A percentile compares a stretch with the other conserved stretches of the same genome.
Conservation (phyloP, 2,888 invertebrate species). For the Xanthia togata region DNA sequence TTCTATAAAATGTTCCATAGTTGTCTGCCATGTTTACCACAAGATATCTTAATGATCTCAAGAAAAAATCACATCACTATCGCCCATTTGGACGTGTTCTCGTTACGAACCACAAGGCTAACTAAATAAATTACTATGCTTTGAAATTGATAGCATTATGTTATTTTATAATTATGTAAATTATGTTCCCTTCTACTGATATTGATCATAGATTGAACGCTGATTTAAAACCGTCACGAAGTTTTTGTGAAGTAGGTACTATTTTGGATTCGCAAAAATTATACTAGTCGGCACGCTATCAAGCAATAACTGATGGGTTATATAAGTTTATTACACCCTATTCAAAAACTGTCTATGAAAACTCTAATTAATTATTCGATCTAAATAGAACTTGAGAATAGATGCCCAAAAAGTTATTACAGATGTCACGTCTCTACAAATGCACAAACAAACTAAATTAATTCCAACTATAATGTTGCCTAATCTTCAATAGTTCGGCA, state of each 20-base stretch:
- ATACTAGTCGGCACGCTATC: constrained; percentile 20
- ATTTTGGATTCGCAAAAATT: constrained; percentile 8
- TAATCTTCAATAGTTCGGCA: background rate
- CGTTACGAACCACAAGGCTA: constrained; percentile 34
- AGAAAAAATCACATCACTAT: constrained; percentile 22
- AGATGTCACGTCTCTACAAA: background rate
- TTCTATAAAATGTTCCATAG: constrained; percentile 53
- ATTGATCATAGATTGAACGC: constrained; percentile 11
- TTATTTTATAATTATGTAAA: constrained; percentile 5
- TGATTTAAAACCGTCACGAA: background rate
- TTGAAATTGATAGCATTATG: constrained; percentile 28
- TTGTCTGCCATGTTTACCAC: constrained; percentile 37
- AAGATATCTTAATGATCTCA: background rate
- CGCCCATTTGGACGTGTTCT: constrained; percentile 40
- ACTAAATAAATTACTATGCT: constrained; percentile 28
- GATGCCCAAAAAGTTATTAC: background rate
- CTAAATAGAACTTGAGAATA: background rate
- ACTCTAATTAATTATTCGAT: background rate
- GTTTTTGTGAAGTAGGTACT: constrained; percentile 1
- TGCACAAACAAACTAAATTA: constrained; percentile 3
- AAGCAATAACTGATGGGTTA: background rate
- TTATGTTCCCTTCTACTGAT: constrained; percentile 1
- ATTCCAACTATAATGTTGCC: background rate
- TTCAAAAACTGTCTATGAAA: background rate
- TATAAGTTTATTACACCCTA: background rate